Base-by-base conservation (phyloP, 2,888 invertebrate genomes). In the Linnaemya tessellans region DNA sequence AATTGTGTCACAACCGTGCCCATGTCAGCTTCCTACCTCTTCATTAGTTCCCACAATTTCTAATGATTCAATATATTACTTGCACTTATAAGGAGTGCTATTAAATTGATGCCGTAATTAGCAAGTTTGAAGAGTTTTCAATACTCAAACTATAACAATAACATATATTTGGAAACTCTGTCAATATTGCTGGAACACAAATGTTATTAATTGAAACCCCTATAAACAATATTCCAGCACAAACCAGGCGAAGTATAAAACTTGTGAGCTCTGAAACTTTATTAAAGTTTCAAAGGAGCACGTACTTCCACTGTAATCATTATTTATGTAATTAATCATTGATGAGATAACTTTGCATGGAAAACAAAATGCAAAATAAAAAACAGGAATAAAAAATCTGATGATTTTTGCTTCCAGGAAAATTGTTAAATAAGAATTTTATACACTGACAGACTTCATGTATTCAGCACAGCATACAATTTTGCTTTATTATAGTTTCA, bases 261-360 rank as follows among this genome's bases (percentile, higher is more conserved):
- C 35, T 41, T 46, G 30, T 30, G 1, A 73, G 20, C 30, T 15
- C 9, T 1, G 7, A 35, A 60, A 79, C 30, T 68, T 62, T 74
- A 8, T 58, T 58, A 22, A 80, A 46, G n/a, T 74, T n/a, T 18
- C 5, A 20, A 10, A 58, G 20, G 22, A 25, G 60, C 18, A 7
- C 35, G 3, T 43, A 58, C 18, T 41, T 58, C 1, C 38, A 46
- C 68, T 74, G 68, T 49, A 56, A 62, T 64, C 68, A 79, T 49
- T 35, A 70, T 60, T 74, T 46, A 64, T 67, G 49, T 75, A 80
- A 80, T 84, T 79, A 75, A 84, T 79, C 56, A 74, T 70, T 64
- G 56, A 79, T 68, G 56, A 46, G 38, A 58, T 51, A 68, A 82
- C 56, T 77, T 75, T 78, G 60, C n/a, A 54, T 20, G 18, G 43